Base-by-base conservation (phyloP, 2,888 invertebrate species). In the Lochmaea crataegi region DNA sequence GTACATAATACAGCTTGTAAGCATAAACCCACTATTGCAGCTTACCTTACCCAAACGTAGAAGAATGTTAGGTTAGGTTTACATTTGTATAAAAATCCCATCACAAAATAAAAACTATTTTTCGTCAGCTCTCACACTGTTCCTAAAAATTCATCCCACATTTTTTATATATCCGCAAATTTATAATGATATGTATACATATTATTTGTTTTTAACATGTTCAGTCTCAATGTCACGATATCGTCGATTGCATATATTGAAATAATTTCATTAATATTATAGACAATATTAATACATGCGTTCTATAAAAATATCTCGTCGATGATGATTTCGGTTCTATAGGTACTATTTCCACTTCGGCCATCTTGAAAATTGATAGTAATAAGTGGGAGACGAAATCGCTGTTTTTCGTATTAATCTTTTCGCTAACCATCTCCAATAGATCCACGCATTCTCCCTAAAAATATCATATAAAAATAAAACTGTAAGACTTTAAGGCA, bases 361-460 rank as follows among this genome's bases (percentile, higher is more conserved):
- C 96, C 89, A 96, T 94, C 89, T 96, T 96, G 89, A 96, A 94
- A 86, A 96, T 95, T 80, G 96, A 96, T 73, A 96, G 90, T 51
- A 96, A 90, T 75, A 95, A 92, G 86, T 96, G 95, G 65, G 95
- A 95, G 83, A 94, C 93, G 79, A 96, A 93, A 83, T 95, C 94
- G 78, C 94, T 93, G 86, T 95, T 93, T 82, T 94, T 93, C 64
- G 93, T 91, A 88, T 96, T 96, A 85, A 96, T 95, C 83, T 94
- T 92, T 76, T 94, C 92, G 84, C 94, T 94, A 75, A 96, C 91
- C 77, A 92, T 90, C 87, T 94, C 94, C 77, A 96, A 88, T 77
- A 94, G 91, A 80, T 93, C 92, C 71, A 93, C 94, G 88, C 96
- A 96, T 85, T 94, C 93, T 87, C 94, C 94, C 96, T 96, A 90